Evolutionary conservation across 2,113 vertebrate species (phyloP).

Genomic region (Platichthys stellatus): DNA sequence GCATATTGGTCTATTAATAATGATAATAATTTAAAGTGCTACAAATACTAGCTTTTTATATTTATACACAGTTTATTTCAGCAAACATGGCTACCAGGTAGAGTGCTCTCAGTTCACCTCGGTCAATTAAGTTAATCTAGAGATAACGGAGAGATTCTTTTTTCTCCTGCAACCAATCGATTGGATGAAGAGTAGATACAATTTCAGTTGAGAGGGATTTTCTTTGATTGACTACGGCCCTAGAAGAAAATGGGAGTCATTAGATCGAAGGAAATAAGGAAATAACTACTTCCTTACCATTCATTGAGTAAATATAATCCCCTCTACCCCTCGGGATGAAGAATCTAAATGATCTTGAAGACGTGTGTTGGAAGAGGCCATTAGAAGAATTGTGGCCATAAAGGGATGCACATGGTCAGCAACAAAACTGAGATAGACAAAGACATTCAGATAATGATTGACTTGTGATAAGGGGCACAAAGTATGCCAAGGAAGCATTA

Average conservation of each 20-base stretch:
- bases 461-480: background rate
- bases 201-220: background rate
- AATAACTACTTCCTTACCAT: background rate
- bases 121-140: background rate
- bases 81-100: background rate
- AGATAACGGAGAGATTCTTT: background rate
- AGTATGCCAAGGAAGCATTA: background rate
- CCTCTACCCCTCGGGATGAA: background rate
- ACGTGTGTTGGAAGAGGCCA: background rate
- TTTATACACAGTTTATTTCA: background rate
- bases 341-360: background rate
- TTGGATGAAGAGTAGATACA: background rate
- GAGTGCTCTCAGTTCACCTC: background rate
- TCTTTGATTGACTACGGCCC: background rate
- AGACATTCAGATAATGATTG: background rate
- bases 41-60: no score
- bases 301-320: background rate
- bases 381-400: background rate
- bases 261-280: background rate
- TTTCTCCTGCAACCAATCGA: background rate
- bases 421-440: background rate
- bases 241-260: background rate
- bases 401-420: background rate
- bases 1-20: background rate
- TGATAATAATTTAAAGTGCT: background rate